Base-by-base conservation (phyloP, 1,140 invertebrate species). In the Pseudoatta argentina region DNA sequence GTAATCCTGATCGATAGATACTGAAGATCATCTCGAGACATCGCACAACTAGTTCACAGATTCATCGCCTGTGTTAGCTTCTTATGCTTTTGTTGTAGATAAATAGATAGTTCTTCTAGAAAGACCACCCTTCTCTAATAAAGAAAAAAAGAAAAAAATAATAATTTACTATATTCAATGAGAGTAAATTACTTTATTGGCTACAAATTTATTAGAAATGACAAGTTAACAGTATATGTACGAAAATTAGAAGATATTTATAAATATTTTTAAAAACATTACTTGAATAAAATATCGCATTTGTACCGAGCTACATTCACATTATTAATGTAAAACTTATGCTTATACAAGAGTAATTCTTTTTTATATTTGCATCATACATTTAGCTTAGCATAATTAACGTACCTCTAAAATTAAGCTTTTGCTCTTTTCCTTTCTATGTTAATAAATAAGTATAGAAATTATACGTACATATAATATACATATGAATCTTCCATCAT, bases 1-100 rank as follows among this genome's bases (percentile, higher is more conserved):
- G 88, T 34, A 59, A 77, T 59, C 93, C 93, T 94, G 87, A 61
- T 94, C 91, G 30, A 63, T 21, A 91, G 92, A 92, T 93, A 91
- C 93, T 93, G 91, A 93, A 92, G 89, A 93, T 95, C 93, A 95
- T 95, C 93, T 95, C 91, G 91, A 92, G 86, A 93, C 44, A 16
- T 57, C 53, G 27, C 63, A 8, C 39, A 67, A 24, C 39, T 55
- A 72, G 39, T 59, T 82, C 4, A 24, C 27, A 61, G 67, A 72
- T 82, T 72, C 51, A n/a, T 53, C 4, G 14, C 16, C 18, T 44
- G 24, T 21, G 21, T 21, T 78, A 59, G 8, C 34, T 85, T 53
- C 44, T 18, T 51, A 27, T 30, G 3, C 8, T 48, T 53, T 66
- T 79, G 57, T 79, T n/a, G 16, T 24, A 76, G 73, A 86, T 79